These are phyloP conservation scores for Cyanoderma ruficeps DNA, from an alignment of 2,113 vertebrate species.

Conservation along the genomic window DNA sequence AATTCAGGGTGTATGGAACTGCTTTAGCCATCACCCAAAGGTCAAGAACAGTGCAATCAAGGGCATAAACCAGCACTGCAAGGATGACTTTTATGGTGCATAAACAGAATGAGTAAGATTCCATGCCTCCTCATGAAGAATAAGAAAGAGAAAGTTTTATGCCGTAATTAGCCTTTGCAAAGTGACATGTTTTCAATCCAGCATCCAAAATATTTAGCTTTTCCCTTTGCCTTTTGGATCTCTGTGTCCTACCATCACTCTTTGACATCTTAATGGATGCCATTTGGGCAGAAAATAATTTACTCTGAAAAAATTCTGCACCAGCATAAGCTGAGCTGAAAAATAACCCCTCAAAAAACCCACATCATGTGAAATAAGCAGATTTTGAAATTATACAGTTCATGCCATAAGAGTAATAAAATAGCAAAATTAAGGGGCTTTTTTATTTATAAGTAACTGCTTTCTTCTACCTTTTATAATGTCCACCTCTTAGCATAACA, in stretches of 20 bases:
- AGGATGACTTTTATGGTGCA: not conserved
- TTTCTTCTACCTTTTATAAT: constrained; percentile 66
- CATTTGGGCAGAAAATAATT: not conserved
- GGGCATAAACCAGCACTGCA: not conserved
- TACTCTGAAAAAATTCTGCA: not conserved
- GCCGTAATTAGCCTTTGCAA: not conserved
- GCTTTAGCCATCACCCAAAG: not conserved
- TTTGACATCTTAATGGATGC: not conserved
- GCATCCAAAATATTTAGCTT: not conserved
- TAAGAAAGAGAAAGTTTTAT: not conserved
- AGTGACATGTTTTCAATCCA: not conserved
- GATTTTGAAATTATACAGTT: constrained; percentile 5
- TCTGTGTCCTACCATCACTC: not conserved
- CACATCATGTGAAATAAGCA: not conserved
- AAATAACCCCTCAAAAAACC: not conserved
- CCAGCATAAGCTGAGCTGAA: not conserved
- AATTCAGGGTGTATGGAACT: not conserved
- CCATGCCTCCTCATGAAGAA: not conserved
- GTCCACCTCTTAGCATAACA: constrained; percentile 74
- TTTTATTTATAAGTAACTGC: constrained; percentile 70
- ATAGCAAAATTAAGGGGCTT: constrained; percentile 59
- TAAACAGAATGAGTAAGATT: not conserved
- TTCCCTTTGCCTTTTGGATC: not conserved
- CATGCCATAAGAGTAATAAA: constrained; percentile 61
- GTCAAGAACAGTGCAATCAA: not conserved